A percentile compares a stretch with the other conserved stretches of the same genome.
phyloP scores from a whole-genome alignment of 1,140 invertebrate genomes.

The Ephestia elutella region DNA sequence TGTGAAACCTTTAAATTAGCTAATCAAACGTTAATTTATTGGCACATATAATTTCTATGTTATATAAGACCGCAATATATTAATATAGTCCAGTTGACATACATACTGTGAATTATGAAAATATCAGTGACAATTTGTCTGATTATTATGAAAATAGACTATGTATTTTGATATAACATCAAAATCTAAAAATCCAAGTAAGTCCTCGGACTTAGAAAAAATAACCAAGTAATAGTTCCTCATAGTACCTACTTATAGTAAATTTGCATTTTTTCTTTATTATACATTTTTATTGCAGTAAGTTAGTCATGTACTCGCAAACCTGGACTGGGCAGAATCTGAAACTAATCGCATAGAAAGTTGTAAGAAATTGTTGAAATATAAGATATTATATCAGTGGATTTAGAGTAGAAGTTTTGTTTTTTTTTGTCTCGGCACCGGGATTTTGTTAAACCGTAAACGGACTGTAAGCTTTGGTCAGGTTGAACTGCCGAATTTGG shows the following conservation, averaged over 20 bases:
- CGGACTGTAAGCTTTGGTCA: not conserved
- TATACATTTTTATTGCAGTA: slow-evolving; percentile 63
- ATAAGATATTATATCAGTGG: not conserved
- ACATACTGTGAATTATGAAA: slow-evolving; percentile 25
- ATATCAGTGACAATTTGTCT: slow-evolving; percentile 59
- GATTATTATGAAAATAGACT: slow-evolving; percentile 51
- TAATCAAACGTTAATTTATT: slow-evolving; percentile 1
- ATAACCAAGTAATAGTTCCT: slow-evolving; percentile 72
- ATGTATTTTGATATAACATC: slow-evolving; percentile 70
- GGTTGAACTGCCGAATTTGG: not conserved
- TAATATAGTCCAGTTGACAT: slow-evolving; percentile 25
- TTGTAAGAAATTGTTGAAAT: slow-evolving; percentile 4
- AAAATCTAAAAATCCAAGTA: slow-evolving; percentile 47
- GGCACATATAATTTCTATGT: not conserved
- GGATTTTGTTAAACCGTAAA: not conserved
- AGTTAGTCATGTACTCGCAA: slow-evolving; percentile 62
- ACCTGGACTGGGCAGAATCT: slow-evolving; percentile 38
- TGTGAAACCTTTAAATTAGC: not conserved
- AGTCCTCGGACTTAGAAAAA: slow-evolving; percentile 46
- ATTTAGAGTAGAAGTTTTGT: not conserved
- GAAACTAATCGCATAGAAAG: slow-evolving; percentile 8
- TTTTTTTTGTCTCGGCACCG: slow-evolving; percentile 5
- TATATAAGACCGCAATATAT: not conserved
- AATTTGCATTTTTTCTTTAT: slow-evolving; percentile 71
- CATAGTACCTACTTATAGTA: slow-evolving; percentile 73